Evolutionary conservation across 2,888 invertebrate species (phyloP).

Genomic region (Xanthia icteritia): DNA sequence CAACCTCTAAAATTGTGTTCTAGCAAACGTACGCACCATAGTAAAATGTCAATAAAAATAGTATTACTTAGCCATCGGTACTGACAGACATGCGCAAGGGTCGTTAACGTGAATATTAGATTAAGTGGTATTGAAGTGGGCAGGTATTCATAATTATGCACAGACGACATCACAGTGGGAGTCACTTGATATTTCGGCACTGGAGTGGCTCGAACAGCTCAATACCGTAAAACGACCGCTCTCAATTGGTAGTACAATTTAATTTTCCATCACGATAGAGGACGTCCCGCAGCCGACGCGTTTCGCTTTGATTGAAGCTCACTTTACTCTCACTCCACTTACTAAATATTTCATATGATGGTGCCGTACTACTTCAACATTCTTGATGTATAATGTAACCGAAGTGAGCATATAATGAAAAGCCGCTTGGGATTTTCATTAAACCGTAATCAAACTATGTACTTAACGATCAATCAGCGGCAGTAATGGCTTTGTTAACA

Average conservation of each 20-base stretch:
- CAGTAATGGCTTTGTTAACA: conserved; percentile 49
- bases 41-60: conserved; percentile 36
- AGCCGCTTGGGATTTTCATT: conserved; percentile 48
- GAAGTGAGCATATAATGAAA: conserved; percentile 26
- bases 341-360: conserved; percentile 57
- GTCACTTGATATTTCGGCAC: conserved; percentile 64
- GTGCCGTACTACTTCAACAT: conserved; percentile 29
- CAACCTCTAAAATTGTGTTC: conserved; percentile 60
- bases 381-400: conserved; percentile 31
- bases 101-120: conserved; percentile 36
- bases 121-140: conserved; percentile 28
- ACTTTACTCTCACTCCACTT: conserved; percentile 52
- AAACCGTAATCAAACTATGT: conserved; percentile 53
- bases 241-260: conserved; percentile 80
- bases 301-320: conserved; percentile 74
- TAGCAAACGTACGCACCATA: conserved; percentile 36
- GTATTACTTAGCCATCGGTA: conserved; percentile 20
- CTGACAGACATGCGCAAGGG: conserved; percentile 22
- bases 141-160: conserved; percentile 62
- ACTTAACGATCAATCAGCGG: conserved; percentile 46
- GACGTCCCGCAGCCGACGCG: conserved; percentile 65
- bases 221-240: conserved; percentile 64
- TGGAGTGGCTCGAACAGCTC: conserved; percentile 63
- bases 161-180: conserved; percentile 57
- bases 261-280: conserved; percentile 79